phyloP scores from a whole-genome alignment of 2,797 vertebrate genomes.

The Coendou prehensilis region DNA sequence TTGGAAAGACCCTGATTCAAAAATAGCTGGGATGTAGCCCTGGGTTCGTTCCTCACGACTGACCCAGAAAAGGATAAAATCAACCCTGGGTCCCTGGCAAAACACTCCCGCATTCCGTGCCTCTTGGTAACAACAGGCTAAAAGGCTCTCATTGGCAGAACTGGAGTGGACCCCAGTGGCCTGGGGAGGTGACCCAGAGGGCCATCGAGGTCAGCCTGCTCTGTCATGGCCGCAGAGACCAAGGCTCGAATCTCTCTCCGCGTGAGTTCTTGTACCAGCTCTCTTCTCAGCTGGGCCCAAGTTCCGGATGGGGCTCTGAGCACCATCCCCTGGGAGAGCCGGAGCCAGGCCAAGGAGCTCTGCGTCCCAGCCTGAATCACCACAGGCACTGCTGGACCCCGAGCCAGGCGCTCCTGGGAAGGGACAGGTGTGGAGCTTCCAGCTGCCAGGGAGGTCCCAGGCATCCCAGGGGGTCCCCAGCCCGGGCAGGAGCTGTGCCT shows the following conservation, averaged over 20 bases:
- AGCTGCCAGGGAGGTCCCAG: no score
- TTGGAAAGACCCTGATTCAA: not conserved
- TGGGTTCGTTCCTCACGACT: not conserved
- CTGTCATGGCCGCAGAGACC: not conserved
- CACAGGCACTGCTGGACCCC: not conserved
- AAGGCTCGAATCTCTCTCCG: rapidly evolving
- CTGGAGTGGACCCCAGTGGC: not conserved
- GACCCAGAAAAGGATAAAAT: not conserved
- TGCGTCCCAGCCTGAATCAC: not conserved
- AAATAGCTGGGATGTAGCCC: not conserved
- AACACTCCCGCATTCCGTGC: rapidly evolving
- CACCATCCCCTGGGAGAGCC: not conserved
- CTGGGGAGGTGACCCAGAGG: not conserved
- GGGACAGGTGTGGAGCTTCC: not conserved
- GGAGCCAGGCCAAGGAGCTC: not conserved
- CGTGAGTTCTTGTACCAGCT: rapidly evolving
- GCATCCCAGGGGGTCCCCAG: not conserved
- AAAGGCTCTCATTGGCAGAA: rapidly evolving
- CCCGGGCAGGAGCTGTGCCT: not conserved
- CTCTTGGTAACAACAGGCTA: not conserved
- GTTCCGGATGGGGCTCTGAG: not conserved
- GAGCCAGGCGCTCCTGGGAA: not conserved
- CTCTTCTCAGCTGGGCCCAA: rapidly evolving
- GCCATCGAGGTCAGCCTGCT: not conserved
- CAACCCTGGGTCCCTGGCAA: not conserved